Percentiles rank a stretch among this genome's conserved stretches.
These are phyloP conservation scores for Oncorhynchus kisutch DNA, from an alignment of 2,113 vertebrate species.

Conservation along the genomic window DNA sequence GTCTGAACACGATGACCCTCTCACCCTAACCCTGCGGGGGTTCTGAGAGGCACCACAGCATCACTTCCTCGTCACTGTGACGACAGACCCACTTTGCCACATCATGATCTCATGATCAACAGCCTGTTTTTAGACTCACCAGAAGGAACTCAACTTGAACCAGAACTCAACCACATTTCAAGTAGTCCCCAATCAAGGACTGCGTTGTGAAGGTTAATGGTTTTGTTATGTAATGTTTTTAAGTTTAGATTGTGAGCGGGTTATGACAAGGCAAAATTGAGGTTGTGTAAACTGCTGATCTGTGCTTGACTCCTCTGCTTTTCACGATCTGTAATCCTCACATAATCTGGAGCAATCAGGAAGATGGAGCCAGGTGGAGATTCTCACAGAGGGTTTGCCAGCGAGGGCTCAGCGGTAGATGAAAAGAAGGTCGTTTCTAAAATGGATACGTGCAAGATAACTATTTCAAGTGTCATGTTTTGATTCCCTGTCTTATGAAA, in stretches of 20 bases:
- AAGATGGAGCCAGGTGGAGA: conserved; percentile 17
- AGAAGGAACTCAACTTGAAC: not conserved
- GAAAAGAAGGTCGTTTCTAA: conserved; percentile 31
- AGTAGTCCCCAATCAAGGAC: not conserved
- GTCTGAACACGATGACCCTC: not conserved
- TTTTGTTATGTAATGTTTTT: not conserved
- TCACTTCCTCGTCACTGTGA: not conserved
- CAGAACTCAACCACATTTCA: not conserved
- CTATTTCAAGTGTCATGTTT: conserved; percentile 44
- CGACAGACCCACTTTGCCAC: not conserved
- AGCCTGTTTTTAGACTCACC: not conserved
- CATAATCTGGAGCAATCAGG: conserved; percentile 21
- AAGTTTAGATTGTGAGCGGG: not conserved
- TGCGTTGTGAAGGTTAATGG: not conserved
- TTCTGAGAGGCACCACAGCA: not conserved
- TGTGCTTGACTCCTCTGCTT: conserved; percentile 31
- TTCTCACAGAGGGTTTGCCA: not conserved
- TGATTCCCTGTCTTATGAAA: conserved; percentile 48
- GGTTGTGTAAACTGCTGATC: conserved; percentile 16
- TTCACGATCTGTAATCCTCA: conserved; percentile 37
- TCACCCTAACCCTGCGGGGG: not conserved
- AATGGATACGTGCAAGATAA: conserved; percentile 49
- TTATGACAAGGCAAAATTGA: conserved; percentile 17
- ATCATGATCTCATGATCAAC: not conserved
- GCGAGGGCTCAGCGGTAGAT: conserved; percentile 8